phyloP scores from a whole-genome alignment of 2,113 vertebrate genomes.

The Buteo buteo region DNA sequence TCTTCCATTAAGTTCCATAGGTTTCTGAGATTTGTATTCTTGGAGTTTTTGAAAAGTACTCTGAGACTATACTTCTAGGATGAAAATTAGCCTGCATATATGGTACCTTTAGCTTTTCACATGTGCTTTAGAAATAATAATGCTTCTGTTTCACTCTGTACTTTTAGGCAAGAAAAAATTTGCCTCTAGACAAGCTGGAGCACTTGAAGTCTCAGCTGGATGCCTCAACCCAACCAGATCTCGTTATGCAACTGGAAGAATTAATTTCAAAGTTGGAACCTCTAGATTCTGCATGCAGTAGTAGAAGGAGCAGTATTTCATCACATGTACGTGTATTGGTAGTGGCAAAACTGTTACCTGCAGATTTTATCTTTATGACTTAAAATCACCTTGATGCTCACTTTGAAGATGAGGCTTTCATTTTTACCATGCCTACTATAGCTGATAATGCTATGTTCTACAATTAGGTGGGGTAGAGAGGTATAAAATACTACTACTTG shows the following conservation, averaged over 20 bases:
- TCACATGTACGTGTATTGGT: slow-evolving; percentile 82
- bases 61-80: neutral
- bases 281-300: slow-evolving; percentile 91
- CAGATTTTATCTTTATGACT: neutral
- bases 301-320: slow-evolving; percentile 95
- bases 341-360: neutral
- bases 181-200: slow-evolving; percentile 90
- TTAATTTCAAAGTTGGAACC: slow-evolving; percentile 88
- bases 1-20: neutral
- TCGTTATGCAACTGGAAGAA: slow-evolving; percentile 84
- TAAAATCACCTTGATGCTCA: accelerated
- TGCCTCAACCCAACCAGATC: slow-evolving; percentile 71
- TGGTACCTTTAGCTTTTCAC: neutral
- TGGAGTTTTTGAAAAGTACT: neutral
- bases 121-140: neutral
- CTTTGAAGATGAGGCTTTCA: neutral
- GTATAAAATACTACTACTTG: neutral
- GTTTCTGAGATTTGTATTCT: neutral
- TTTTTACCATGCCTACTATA: neutral
- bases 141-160: neutral
- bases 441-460: neutral
- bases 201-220: slow-evolving; percentile 88
- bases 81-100: neutral
- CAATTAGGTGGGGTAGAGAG: neutral
- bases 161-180: slow-evolving; percentile 86